Percentiles rank a stretch among this genome's conserved stretches.
Evolutionary conservation across 2,888 invertebrate genomes (phyloP).

Genomic region (Smittia aterrima): DNA sequence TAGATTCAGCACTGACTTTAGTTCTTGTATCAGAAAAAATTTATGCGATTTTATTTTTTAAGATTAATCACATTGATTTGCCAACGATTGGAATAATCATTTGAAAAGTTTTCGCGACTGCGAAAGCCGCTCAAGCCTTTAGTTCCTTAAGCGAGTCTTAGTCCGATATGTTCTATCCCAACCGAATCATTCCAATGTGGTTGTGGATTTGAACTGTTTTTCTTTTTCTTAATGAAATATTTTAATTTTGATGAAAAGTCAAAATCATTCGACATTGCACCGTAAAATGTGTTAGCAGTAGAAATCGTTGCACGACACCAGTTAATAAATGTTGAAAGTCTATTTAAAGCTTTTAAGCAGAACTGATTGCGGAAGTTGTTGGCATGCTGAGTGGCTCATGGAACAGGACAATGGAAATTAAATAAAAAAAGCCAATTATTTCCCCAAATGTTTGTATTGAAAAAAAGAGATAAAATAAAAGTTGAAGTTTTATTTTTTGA

Average conservation of each 20-base stretch:
- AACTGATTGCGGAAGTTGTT: no score
- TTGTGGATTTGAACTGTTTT: background rate
- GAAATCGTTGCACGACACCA: constrained; percentile 1
- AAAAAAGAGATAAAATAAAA: background rate
- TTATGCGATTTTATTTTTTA: background rate
- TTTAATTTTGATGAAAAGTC: background rate
- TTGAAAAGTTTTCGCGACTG: background rate
- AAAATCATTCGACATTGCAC: background rate
- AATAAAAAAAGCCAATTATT: background rate
- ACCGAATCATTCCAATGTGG: constrained; percentile 24
- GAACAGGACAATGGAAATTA: background rate
- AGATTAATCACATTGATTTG: background rate
- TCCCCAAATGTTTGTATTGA: background rate
- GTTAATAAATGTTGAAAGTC: background rate
- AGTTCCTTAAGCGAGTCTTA: background rate
- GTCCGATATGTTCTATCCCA: background rate
- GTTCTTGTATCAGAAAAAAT: background rate
- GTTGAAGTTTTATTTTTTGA: constrained; percentile 8
- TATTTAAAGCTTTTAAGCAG: background rate
- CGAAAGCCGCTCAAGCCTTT: background rate
- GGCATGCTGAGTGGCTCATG: background rate
- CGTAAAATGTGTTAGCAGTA: background rate
- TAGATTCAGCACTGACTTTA: constrained; percentile 10
- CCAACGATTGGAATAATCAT: background rate
- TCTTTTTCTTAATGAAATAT: background rate